Base-by-base conservation (phyloP, 2,113 vertebrate species). In the Nycticebus coucang region DNA sequence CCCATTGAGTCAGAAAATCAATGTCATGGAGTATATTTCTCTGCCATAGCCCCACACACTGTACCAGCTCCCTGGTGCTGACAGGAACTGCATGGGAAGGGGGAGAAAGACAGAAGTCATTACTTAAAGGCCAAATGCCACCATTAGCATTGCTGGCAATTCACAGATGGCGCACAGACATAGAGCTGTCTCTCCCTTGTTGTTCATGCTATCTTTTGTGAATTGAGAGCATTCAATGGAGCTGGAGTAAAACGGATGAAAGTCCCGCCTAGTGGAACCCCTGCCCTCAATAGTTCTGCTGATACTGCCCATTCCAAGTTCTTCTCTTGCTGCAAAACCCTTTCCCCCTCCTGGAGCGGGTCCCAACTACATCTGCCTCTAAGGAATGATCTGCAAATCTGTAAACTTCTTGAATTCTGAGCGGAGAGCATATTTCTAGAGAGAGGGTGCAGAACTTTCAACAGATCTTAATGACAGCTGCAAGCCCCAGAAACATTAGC, bases 1-100 rank as follows among this genome's bases (percentile, higher is more conserved):
- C 24, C 75, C 66, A 21, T 35, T 89, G 89, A 93, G 83, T 89
- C 81, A 89, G 91, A 96, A 97, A 96, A 97, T 93, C 80, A 88
- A 93, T 79, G 69, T 4, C n/a, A 45, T 37, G 21, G 50, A 87
- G 94, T 92, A 84, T 82, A 26, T 89, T 80, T 86, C 81, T 95
- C 82, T 35, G 3, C 37, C 50, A 21, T 18, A 59, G 30, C 7
- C 53, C 80, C 69, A 22, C 17, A 45, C 17, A 28, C 11, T 59
- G 30, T 18, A 21, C 64, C 78, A 10, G 60, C 17, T 57, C 92
- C 50, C 10, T 33, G n/a, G 35, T 57, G 45, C 77, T 55, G 60
- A 83, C 18, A 50, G 66, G 75, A 17, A 12, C 19, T n/a, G 2
- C 55, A 11, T 35, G 71, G 55, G 55, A 24, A 94, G 22, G 19